Percentiles rank a stretch among this genome's conserved stretches.
Evolutionary conservation across 2,888 invertebrate species (phyloP).

Genomic region (Agriopis leucophaearia): DNA sequence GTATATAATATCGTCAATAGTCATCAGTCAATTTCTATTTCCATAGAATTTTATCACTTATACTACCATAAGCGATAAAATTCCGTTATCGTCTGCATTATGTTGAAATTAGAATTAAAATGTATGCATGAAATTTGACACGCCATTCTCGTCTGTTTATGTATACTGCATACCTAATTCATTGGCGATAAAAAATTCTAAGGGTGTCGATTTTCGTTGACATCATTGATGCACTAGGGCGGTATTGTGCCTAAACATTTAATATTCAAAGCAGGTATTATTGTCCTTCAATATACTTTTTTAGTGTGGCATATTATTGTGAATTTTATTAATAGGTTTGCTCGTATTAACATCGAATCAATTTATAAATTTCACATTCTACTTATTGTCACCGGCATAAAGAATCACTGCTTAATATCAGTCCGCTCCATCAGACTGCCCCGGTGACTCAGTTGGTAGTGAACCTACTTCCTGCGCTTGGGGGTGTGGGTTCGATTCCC

Average conservation of each 20-base stretch:
- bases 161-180: too few relatives aligned
- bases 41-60: too few relatives aligned
- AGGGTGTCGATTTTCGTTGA: conserved; percentile 49
- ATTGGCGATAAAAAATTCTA: conserved; percentile 50
- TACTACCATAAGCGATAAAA: too few relatives aligned
- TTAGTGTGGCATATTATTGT: background rate
- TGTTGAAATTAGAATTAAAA: background rate
- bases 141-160: conserved; percentile 41
- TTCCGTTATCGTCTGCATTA: too few relatives aligned
- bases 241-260: background rate
- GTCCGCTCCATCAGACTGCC: too few relatives aligned
- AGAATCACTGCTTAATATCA: too few relatives aligned
- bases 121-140: background rate
- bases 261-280: background rate
- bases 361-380: background rate
- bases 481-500: too few relatives aligned
- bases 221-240: background rate
- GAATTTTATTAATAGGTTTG: background rate
- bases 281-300: background rate
- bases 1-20: too few relatives aligned
- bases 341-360: background rate
- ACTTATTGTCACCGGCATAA: too few relatives aligned
- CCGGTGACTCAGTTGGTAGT: too few relatives aligned
- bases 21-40: too few relatives aligned
- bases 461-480: too few relatives aligned